Conservation (phyloP, 2,113 vertebrate genomes). For the pig (Sus scrofa) region DNA sequence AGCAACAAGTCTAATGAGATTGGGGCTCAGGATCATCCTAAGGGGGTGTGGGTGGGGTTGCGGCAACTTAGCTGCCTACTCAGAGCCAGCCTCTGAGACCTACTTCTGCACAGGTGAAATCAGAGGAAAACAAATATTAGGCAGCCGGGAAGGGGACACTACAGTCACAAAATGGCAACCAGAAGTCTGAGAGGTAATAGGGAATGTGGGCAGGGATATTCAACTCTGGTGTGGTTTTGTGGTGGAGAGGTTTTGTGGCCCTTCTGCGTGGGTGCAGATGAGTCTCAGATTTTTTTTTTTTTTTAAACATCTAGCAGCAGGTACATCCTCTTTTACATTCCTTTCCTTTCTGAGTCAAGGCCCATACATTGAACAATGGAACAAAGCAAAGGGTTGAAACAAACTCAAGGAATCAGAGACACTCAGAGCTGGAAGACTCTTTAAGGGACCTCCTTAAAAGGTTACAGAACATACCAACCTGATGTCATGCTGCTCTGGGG, state of each 20-base stretch:
- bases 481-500: not conserved
- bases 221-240: not conserved
- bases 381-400: not conserved
- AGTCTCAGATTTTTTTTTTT: not conserved
- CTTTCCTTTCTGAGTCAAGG: not conserved
- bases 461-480: not conserved
- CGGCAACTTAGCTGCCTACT: not conserved
- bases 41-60: not conserved
- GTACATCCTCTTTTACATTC: not conserved
- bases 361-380: not conserved
- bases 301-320: not conserved
- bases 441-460: not conserved
- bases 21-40: not conserved
- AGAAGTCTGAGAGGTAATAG: not conserved
- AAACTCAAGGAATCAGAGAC: not conserved
- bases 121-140: not conserved
- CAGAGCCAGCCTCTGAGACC: not conserved
- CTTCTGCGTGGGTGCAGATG: not conserved
- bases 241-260: not conserved
- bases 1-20: not conserved
- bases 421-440: not conserved
- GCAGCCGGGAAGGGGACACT: not conserved
- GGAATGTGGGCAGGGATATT: not conserved
- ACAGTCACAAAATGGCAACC: not conserved
- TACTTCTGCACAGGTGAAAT: slow-evolving; percentile 21